Base-by-base conservation (phyloP, 2,888 invertebrate genomes). In the Drosophila barbarae region DNA sequence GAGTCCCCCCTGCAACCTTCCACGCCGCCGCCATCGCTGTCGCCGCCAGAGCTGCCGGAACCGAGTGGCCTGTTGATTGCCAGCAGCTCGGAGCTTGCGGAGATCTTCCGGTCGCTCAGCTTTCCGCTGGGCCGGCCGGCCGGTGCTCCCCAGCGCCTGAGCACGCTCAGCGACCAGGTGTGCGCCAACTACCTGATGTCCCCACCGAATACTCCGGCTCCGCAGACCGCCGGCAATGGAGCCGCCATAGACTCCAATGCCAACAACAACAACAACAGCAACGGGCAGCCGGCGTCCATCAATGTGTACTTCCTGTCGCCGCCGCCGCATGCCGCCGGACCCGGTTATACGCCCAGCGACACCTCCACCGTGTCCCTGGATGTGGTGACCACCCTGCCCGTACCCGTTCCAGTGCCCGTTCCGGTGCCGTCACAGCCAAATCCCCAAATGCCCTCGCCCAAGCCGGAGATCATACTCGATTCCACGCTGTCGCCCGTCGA, bases 231-330 rank as follows among this genome's bases (percentile, higher is more conserved):
- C 3, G 10, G 32, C 23, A 50, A 8, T 9, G 61, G 65, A 1
- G 7, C 21, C 6, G 12, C 41, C 15, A 18, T 53, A 12, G 63
- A 67, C 10, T 30, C 53, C 36, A 59, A 61, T 8, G 21, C 23
- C 41, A 41, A 21, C 7, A 39, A 6, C 36, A 21, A 42, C 23
- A 23, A 23, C 23, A 23, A 23, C 23, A 18, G 18, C 18, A 23
- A 70, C 64, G 41, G 78, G 12, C 85, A 72, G 57, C 65, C 86
- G 64, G 76, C 85, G 51, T 77, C 87, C 69, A 86, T 89, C 68
- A 88, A 88, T 69, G 90, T 89, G 30, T 89, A 88, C 79, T 89
- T 89, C 75, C 84, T 89, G 44, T 89, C 90, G 68, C 89, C 89
- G 55, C 81, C 89, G 61, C 81, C 85, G 49, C 86, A 85, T 32